Evolutionary conservation across 2,888 invertebrate species (phyloP).

Genomic region (Temnothorax ravouxi): DNA sequence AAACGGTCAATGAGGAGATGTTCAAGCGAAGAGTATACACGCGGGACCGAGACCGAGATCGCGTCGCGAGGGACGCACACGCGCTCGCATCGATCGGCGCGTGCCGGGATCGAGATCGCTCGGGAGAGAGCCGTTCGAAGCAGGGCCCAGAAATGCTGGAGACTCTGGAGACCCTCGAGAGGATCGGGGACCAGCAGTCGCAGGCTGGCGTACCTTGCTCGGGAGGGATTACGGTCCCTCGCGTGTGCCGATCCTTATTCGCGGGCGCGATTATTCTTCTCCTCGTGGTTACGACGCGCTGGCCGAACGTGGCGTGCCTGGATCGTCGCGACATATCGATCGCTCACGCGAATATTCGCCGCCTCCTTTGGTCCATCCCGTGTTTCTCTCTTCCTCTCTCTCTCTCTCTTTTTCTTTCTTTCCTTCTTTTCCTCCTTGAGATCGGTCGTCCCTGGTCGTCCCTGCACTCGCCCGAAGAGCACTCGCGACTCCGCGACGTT

Average conservation of each 20-base stretch:
- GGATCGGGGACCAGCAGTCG: background rate
- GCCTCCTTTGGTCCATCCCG: background rate
- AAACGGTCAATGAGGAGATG: constrained; percentile 13
- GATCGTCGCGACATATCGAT: constrained; percentile 59
- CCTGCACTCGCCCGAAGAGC: constrained; percentile 13
- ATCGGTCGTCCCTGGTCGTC: background rate
- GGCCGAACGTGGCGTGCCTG: constrained; percentile 38
- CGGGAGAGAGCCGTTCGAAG: background rate
- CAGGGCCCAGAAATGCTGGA: background rate
- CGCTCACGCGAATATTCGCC: constrained; percentile 19
- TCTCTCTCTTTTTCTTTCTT: background rate
- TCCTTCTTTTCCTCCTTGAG: background rate
- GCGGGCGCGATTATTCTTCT: constrained; percentile 28
- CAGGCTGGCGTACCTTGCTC: background rate
- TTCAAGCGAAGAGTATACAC: background rate
- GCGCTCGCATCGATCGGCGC: background rate
- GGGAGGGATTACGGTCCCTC: background rate
- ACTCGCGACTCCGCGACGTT: constrained; percentile 18
- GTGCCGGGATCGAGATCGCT: background rate
- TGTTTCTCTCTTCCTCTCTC: background rate
- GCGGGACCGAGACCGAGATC: background rate
- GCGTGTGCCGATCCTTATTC: background rate
- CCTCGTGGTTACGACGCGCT: constrained; percentile 40
- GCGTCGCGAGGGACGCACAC: background rate
- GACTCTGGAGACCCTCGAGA: background rate